Base-by-base conservation (phyloP, 2,113 vertebrate species). In the Chamaea fasciata region DNA sequence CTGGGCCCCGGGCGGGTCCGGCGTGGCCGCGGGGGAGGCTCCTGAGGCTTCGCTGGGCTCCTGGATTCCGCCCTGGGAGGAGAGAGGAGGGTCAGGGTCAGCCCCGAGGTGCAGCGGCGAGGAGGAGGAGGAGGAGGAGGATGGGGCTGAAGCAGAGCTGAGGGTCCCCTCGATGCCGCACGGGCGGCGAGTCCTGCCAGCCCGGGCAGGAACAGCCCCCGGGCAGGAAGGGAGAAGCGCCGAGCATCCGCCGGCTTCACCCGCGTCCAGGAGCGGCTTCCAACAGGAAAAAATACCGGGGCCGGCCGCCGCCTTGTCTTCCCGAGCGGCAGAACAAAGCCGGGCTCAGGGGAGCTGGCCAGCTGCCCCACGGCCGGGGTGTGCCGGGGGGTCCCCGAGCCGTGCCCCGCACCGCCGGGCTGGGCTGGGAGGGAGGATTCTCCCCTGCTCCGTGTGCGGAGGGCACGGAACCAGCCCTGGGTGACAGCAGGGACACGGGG, bases 281-380 rank as follows among this genome's bases (percentile, higher is more conserved):
- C 81, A 83, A 94, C 97, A 94, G 95, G 96, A 97, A 97, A 93
- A 96, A 87, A 94, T 89, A 96, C 21, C 11, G 31, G 83, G 42
- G 79, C 56, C 10, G 2, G 49, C 65, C 59, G 27, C 23, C 4
- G 14, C 67, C 89, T 96, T 11, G 78, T 86, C 94, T 46, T 49
- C 39, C 76, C 4, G 7, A 55, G 56, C 11, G 12, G 73, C 35
- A 28, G n/a, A 89, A 97, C 96, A 95, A 96, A 94, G 94, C 55
- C 6, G 2, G 0, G 42, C 8, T 5, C 47, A 2, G 69, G 7
- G 28, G 73, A 27, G 46, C 73, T 68, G 55, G 44, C 33, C 2
- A 28, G 75, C 59, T 49, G 77, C 65, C 83, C 56, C 14, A 0
- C 1, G 64, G 42, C 31, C 14, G 63, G 41, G 33, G 57, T 44